These are phyloP conservation scores for Manacus vitellinus DNA, from an alignment of 2,113 vertebrate genomes.

Conservation along the genomic window DNA sequence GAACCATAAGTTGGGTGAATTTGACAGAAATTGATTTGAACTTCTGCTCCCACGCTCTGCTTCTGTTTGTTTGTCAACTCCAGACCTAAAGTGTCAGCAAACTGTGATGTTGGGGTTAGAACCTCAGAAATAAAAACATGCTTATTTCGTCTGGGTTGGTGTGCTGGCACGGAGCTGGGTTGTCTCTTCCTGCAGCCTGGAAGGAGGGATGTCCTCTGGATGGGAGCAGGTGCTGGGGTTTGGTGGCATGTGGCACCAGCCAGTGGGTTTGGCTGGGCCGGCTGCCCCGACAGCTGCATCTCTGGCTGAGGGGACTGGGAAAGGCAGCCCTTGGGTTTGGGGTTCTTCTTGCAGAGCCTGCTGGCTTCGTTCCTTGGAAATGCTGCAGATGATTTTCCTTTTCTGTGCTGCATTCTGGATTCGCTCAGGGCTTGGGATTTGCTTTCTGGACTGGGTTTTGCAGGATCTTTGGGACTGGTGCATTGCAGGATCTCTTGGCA, in stretches of 20 bases:
- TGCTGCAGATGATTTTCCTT: not conserved
- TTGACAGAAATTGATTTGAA: not conserved
- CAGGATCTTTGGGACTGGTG: not conserved
- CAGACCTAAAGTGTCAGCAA: not conserved
- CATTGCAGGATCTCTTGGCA: not conserved
- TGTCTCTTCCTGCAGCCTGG: not conserved
- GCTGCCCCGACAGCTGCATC: not conserved
- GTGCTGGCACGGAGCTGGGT: not conserved
- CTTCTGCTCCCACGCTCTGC: not conserved
- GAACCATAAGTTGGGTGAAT: not conserved
- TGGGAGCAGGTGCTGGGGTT: not conserved
- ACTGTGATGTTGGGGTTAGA: not conserved
- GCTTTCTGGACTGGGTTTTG: not conserved
- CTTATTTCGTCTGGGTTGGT: not conserved
- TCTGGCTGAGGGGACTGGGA: not conserved
- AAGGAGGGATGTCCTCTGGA: not conserved
- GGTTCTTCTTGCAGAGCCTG: not conserved
- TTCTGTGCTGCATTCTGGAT: fast-evolving
- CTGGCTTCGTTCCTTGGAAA: not conserved
- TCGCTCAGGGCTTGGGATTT: fast-evolving
- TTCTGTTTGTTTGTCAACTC: not conserved
- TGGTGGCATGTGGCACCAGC: not conserved
- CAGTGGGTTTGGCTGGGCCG: fast-evolving
- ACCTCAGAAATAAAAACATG: not conserved
- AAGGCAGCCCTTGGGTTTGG: not conserved